Percentiles rank a stretch among this genome's conserved stretches.
These are phyloP conservation scores for Hydrozoanthus gracilis DNA, from an alignment of 92 coral and sea anemone genomes.

Conservation along the genomic window DNA sequence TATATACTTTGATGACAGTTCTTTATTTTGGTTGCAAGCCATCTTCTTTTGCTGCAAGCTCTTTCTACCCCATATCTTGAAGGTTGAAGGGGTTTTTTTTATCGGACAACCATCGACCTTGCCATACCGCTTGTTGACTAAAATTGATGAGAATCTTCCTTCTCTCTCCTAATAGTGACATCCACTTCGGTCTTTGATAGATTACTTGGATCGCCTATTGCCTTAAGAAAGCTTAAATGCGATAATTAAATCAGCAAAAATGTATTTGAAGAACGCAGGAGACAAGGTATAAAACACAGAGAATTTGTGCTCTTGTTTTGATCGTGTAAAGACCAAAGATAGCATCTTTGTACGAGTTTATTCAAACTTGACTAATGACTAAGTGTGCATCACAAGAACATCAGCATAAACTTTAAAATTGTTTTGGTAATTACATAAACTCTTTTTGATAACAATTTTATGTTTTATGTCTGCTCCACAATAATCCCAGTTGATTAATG, in stretches of 20 bases:
- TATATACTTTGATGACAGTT: background rate
- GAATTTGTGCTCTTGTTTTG: no score
- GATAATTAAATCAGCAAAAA: background rate
- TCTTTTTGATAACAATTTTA: background rate
- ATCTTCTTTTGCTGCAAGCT: background rate
- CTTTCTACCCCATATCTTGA: background rate
- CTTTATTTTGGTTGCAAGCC: background rate
- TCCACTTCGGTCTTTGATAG: background rate
- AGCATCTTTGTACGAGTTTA: background rate
- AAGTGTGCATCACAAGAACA: background rate
- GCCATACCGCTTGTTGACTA: no score
- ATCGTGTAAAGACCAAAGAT: background rate
- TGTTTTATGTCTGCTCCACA: constrained; percentile 32
- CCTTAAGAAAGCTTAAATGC: constrained; percentile 19
- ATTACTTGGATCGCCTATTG: background rate
- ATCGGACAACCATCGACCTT: background rate
- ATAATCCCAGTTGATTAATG: constrained; percentile 31
- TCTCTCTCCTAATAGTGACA: no score
- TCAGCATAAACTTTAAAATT: background rate
- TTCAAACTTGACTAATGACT: no score
- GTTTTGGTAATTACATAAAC: background rate
- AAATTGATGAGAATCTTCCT: background rate
- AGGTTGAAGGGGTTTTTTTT: background rate
- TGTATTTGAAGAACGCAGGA: background rate
- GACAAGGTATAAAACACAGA: background rate